phyloP scores from a whole-genome alignment of 92 coral and sea anemone genomes.

The Paragorgia papillata region DNA sequence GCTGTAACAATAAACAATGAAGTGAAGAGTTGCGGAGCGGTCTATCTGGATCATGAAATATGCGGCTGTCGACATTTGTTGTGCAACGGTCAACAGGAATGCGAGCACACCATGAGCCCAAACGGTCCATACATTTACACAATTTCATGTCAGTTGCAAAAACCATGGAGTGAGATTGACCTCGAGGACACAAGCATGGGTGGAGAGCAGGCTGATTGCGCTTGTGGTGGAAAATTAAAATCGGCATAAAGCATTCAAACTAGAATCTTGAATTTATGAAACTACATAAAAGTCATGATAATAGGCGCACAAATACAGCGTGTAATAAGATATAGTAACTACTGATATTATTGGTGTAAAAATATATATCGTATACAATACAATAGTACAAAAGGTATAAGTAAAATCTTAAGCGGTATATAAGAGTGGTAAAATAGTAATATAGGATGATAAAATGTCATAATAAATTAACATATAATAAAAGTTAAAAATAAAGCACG shows the following conservation, averaged over 20 bases:
- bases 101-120: conserved; percentile 4
- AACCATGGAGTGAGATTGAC: conserved; percentile 29
- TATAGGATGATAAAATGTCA: too few species aligned
- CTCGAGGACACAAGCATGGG: conserved; percentile 10
- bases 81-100: conserved; percentile 15
- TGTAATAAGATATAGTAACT: too few species aligned
- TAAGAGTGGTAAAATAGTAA: too few species aligned
- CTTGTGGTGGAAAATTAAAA: conserved; percentile 2
- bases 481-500: too few species aligned
- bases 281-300: too few species aligned
- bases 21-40: conserved; percentile 3
- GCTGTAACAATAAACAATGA: not conserved
- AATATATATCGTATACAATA: too few species aligned
- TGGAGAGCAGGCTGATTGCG: conserved; percentile 5
- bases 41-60: not conserved
- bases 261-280: too few species aligned
- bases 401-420: too few species aligned
- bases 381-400: too few species aligned
- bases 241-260: not conserved
- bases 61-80: conserved; percentile 32
- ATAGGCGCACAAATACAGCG: too few species aligned
- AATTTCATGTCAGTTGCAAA: conserved; percentile 5
- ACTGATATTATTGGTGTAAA: too few species aligned
- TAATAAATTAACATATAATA: too few species aligned
- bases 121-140: not conserved